Base-by-base conservation (phyloP, 2,113 vertebrate genomes). In the Amblyornis subalaris region DNA sequence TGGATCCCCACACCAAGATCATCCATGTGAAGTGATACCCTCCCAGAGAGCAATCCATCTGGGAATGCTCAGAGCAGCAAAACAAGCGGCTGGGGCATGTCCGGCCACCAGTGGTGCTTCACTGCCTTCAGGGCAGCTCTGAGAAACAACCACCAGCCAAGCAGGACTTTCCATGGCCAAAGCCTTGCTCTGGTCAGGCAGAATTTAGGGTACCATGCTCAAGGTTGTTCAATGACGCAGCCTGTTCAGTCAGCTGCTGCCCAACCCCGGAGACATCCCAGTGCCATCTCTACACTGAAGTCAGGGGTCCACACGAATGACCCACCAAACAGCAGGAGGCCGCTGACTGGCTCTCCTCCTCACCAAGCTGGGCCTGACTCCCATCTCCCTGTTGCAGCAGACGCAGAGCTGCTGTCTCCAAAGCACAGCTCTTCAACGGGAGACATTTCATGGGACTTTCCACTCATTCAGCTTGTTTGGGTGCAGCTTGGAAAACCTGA, bases 1-100 rank as follows among this genome's bases (percentile, higher is more conserved):
- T 25, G 35, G 42, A 45, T 14, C 4, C 0, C 9, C 1, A 3
- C 2, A 15, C 9, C 0, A 0, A 0, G n/a, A 83, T 28, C 58
- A 65, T 15, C 51, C n/a, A 7, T 5, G 31, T 50, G 38, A 82
- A 55, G 33, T 2, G 44, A 21, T 10, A 58, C 33, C 31, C 40
- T 40, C 58, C 53, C 0, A 0, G 45, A 76, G 20, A 70, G 31
- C 1, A 13, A 84, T 36, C 50, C 47, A 75, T 65, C 80, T 50
- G 69, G 54, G 51, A 94, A 80, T 18, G 42, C 47, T 71, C 31
- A 65, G 67, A 89, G 71, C 74, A 47, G 45, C 29, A 51, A 40
- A 85, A 18, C 19, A 67, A 76, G 76, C 29, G 76, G 29, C 65
- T 74, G 51, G 35, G 35, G 10, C n/a, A 36, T 1, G 1, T 22